Conservation (phyloP, 2,888 invertebrate species). For the Cheilosia scutellata region DNA sequence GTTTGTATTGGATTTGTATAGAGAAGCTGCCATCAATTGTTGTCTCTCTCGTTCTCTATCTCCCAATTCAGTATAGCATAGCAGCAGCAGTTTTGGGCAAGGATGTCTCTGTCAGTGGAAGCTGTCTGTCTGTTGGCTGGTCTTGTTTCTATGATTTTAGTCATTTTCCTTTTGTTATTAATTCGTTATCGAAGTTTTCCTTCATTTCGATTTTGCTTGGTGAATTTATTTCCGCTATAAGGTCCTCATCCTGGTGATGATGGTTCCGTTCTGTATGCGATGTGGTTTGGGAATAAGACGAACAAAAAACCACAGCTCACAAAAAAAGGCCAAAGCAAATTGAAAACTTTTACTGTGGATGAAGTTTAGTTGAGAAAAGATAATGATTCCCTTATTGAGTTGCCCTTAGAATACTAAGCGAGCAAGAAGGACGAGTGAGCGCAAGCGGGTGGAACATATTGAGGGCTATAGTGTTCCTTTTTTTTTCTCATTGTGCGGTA, state of each 20-base stretch:
- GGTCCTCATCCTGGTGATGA: conserved; percentile 8
- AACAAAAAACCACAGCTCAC: background rate
- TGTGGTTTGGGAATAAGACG: conserved; percentile 27
- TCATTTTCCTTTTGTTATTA: conserved; percentile 40
- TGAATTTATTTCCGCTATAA: conserved; percentile 20
- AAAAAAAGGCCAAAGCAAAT: conserved; percentile 2
- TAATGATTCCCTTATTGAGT: conserved; percentile 69
- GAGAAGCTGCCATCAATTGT: conserved; percentile 12
- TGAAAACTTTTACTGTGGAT: conserved; percentile 53
- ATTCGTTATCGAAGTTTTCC: conserved; percentile 65
- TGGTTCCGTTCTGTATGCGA: conserved; percentile 40
- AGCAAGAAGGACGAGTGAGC: background rate
- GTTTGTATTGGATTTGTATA: conserved; percentile 21
- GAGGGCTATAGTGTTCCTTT: background rate
- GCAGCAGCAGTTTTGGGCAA: conserved; percentile 18
- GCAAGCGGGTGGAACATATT: background rate
- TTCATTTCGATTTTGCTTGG: conserved; percentile 47
- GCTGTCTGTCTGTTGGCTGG: conserved; percentile 25
- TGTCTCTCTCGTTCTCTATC: background rate
- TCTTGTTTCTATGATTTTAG: conserved; percentile 23
- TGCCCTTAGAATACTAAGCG: conserved; percentile 23
- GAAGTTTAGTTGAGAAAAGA: conserved; percentile 59
- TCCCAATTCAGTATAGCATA: conserved; percentile 16
- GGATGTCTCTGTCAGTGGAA: conserved; percentile 49
- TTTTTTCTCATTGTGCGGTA: conserved; percentile 23